phyloP scores from a whole-genome alignment of 2,113 vertebrate species.

The Canis aureus region DNA sequence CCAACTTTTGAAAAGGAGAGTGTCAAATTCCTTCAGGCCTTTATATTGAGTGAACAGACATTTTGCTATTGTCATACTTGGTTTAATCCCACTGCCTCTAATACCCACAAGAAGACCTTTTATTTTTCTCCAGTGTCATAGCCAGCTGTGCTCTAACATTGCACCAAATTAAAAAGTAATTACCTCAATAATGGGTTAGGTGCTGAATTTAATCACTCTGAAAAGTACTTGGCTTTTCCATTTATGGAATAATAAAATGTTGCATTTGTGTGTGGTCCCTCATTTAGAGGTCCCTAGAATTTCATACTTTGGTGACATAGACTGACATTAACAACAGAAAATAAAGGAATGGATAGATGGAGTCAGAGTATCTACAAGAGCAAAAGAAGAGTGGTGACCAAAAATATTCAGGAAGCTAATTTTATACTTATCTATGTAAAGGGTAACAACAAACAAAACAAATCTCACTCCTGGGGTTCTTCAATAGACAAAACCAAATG shows the following conservation, averaged over 20 bases:
- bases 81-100: slow-evolving; percentile 59
- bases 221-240: slow-evolving; percentile 69
- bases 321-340: slow-evolving; percentile 14
- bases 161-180: slow-evolving; percentile 80
- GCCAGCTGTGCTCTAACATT: slow-evolving; percentile 74
- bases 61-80: not conserved
- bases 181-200: slow-evolving; percentile 76
- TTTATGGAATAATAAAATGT: slow-evolving; percentile 64
- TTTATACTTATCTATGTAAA: not conserved
- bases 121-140: slow-evolving; percentile 34
- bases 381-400: not conserved
- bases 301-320: not conserved
- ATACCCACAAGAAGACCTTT: slow-evolving; percentile 12
- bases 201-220: slow-evolving; percentile 75
- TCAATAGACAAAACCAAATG: not conserved
- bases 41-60: not conserved
- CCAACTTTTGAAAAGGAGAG: slow-evolving; percentile 5
- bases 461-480: not conserved
- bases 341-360: not conserved
- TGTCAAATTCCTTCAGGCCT: not conserved
- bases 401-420: not conserved
- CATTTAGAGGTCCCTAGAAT: not conserved
- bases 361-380: not conserved
- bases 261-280: not conserved
- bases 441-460: not conserved